Conservation (phyloP, 2,888 invertebrate species). For the Calameuta pallipes region DNA sequence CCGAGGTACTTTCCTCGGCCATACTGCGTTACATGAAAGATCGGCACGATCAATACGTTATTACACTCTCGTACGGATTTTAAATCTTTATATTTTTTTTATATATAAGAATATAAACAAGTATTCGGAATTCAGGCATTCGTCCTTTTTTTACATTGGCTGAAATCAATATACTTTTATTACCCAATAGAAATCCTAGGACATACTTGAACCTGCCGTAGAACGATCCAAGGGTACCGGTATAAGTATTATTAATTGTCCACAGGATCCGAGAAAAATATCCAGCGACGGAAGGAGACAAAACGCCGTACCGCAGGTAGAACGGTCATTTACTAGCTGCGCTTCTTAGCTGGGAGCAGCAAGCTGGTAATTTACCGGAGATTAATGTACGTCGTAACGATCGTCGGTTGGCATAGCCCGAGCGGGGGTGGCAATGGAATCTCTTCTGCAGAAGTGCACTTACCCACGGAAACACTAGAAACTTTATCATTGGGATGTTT, state of each 20-base stretch:
- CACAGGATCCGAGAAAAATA: neutral
- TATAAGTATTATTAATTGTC: neutral
- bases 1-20: conserved; percentile 4
- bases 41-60: neutral
- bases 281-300: neutral
- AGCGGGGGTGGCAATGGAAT: conserved; percentile 16
- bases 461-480: conserved; percentile 4
- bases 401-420: conserved; percentile 16
- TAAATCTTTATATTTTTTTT: neutral
- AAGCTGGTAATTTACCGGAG: neutral
- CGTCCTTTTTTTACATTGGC: neutral
- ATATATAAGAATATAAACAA: neutral
- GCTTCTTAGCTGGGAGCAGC: neutral
- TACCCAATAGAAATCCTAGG: neutral
- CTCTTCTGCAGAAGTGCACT: neutral
- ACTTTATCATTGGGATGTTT: conserved; percentile 41
- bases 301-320: neutral
- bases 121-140: neutral
- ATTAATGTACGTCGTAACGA: neutral
- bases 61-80: neutral
- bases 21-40: neutral
- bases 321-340: neutral
- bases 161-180: neutral
- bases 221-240: neutral
- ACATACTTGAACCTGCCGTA: neutral